phyloP scores from a whole-genome alignment of 2,797 vertebrate species.

The Ceyx erithaca region DNA sequence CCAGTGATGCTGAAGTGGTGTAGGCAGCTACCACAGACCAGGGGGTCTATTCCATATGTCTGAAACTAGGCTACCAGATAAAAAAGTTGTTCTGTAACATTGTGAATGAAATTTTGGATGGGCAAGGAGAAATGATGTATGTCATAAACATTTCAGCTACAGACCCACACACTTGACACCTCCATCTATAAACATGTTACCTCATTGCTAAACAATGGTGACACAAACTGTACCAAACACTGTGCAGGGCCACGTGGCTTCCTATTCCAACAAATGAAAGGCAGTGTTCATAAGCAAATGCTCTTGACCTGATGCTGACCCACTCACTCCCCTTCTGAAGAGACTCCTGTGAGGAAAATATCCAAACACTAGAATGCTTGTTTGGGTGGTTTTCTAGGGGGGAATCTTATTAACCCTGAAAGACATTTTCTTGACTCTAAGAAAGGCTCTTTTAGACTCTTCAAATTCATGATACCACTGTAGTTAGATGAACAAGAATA shows the following conservation, averaged over 20 bases:
- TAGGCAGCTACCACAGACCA: background rate
- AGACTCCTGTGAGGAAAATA: background rate
- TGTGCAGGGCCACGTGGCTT: background rate
- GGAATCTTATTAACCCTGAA: background rate
- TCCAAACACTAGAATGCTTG: background rate
- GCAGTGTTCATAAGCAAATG: background rate
- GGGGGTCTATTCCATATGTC: background rate
- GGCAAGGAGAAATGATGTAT: background rate
- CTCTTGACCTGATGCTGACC: background rate
- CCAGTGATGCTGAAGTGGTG: background rate
- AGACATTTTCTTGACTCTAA: background rate
- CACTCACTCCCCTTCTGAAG: background rate
- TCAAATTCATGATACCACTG: background rate
- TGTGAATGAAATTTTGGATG: background rate
- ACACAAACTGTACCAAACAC: background rate
- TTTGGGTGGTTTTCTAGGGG: background rate
- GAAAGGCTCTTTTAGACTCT: background rate
- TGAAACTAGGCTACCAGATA: background rate
- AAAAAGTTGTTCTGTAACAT: background rate
- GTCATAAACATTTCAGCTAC: background rate
- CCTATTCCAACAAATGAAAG: background rate
- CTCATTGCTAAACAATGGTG: background rate
- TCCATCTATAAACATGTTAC: background rate
- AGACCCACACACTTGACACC: background rate
- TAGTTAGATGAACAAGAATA: background rate